A percentile compares a stretch with the other conserved stretches of the same genome.
Conservation (phyloP, 2,797 vertebrate genomes). For the Telmatherina bonti region DNA sequence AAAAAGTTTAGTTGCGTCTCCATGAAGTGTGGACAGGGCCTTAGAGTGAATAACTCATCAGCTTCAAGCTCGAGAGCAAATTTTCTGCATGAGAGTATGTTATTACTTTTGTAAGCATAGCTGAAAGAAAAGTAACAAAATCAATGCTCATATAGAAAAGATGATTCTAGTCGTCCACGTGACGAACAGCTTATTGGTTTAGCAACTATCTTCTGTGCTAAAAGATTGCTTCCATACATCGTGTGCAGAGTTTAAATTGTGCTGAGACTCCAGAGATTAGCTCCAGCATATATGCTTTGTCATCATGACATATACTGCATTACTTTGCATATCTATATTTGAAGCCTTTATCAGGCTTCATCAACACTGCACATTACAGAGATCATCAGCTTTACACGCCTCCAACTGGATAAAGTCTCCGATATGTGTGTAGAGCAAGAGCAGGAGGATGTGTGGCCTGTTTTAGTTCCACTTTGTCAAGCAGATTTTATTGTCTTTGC, state of each 20-base stretch:
- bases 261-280: not conserved
- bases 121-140: not conserved
- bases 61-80: not conserved
- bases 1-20: not conserved
- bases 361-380: no score
- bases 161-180: not conserved
- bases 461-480: no score
- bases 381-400: no score
- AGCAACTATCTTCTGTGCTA: not conserved
- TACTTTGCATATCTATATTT: no score
- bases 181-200: not conserved
- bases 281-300: no score
- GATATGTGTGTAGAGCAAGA: no score
- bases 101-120: not conserved
- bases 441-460: no score
- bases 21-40: not conserved
- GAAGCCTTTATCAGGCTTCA: no score
- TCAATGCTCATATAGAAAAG: not conserved
- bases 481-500: no score
- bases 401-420: no score
- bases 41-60: not conserved
- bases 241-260: not conserved
- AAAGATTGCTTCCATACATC: not conserved
- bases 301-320: no score
- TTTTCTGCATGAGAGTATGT: constrained; percentile 1